A percentile compares a stretch with the other conserved stretches of the same genome.
These are phyloP conservation scores for Amphiprion clarkii DNA, from an alignment of 2,797 vertebrate genomes.

Conservation along the genomic window DNA sequence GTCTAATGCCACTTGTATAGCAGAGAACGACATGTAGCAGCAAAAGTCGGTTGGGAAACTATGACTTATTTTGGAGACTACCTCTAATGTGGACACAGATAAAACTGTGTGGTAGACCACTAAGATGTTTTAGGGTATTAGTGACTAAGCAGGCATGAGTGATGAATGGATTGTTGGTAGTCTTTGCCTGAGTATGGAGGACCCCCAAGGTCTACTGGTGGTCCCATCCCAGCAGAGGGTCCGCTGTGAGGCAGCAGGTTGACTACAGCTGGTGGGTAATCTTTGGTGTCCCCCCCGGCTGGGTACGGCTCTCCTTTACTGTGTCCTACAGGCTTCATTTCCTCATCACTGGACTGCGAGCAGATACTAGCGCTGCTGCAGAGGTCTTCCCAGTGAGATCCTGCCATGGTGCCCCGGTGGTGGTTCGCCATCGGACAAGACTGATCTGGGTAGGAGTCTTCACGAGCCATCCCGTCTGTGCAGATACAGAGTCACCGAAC, in stretches of 20 bases:
- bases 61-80: no score
- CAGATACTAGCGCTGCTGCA: constrained; percentile 88
- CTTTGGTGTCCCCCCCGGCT: constrained; percentile 72
- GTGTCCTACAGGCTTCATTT: constrained; percentile 80
- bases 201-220: constrained; percentile 74
- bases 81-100: no score
- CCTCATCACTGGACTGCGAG: constrained; percentile 89
- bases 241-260: constrained; percentile 79
- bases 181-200: constrained; percentile 84
- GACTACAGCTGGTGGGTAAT: constrained; percentile 83
- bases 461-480: constrained; percentile 85
- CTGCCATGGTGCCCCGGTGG: constrained; percentile 71
- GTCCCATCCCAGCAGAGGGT: constrained; percentile 72
- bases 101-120: no score
- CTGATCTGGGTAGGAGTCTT: constrained; percentile 86
- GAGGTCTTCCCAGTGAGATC: constrained; percentile 83
- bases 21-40: no score
- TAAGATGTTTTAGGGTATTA: neutral
- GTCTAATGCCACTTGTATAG: no score
- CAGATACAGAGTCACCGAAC: constrained; percentile 36
- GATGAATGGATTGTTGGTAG: neutral
- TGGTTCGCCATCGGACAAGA: constrained; percentile 85
- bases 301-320: constrained; percentile 70
- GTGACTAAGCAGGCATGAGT: neutral
- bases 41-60: no score